Conservation (phyloP, 2,797 vertebrate species). For the Artibeus lituratus region DNA sequence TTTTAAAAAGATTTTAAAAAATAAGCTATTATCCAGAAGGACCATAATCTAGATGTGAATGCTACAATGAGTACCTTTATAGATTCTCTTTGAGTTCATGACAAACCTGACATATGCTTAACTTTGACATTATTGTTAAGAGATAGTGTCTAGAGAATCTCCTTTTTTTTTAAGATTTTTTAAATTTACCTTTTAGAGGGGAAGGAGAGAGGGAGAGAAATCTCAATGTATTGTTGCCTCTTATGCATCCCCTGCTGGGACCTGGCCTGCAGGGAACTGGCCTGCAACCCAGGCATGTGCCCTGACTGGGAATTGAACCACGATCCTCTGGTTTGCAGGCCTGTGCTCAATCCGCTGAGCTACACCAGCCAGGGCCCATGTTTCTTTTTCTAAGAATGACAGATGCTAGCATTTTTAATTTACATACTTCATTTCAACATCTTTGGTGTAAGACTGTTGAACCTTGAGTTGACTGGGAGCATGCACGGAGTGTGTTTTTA, state of each 20-base stretch:
- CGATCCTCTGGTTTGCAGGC: too few species aligned
- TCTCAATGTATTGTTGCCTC: too few species aligned
- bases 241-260: too few species aligned
- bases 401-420: not conserved
- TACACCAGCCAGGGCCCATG: too few species aligned
- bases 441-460: not conserved
- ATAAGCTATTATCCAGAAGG: not conserved
- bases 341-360: too few species aligned
- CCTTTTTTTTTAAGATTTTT: too few species aligned
- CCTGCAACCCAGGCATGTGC: too few species aligned
- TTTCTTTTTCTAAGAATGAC: constrained; percentile 5
- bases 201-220: too few species aligned
- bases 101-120: not conserved
- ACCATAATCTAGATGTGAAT: not conserved
- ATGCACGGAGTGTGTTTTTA: not conserved
- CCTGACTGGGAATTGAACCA: too few species aligned
- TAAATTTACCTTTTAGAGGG: too few species aligned
- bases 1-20: not conserved
- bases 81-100: not conserved
- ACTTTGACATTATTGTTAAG: not conserved
- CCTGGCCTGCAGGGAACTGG: too few species aligned
- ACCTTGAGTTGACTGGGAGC: not conserved
- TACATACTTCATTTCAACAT: not conserved
- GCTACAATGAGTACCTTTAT: not conserved
- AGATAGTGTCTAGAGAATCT: not conserved